Percentiles rank a stretch among this genome's conserved stretches.
These are phyloP conservation scores for Selene dorsalis DNA, from an alignment of 2,797 vertebrate genomes.

Conservation along the genomic window DNA sequence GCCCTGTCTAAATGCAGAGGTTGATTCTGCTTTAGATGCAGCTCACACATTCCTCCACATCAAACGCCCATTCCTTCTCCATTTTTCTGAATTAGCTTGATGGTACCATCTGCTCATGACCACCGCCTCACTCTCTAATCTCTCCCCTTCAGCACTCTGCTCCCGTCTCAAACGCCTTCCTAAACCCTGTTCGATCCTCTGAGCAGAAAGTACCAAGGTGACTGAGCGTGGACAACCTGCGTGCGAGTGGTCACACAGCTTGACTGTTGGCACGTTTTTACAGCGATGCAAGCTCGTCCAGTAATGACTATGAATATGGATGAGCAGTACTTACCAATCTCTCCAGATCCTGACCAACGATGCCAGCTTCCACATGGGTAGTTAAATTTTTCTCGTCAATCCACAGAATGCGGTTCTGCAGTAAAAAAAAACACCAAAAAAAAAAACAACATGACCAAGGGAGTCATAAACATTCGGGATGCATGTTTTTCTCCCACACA, in stretches of 20 bases:
- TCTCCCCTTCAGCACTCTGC: conserved; percentile 79
- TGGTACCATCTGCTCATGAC: conserved; percentile 93
- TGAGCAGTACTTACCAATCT: conserved; percentile 87
- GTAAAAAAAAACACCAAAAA: conserved; percentile 35
- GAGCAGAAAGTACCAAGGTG: conserved; percentile 68
- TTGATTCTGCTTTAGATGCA: conserved; percentile 87
- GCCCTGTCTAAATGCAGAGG: conserved; percentile 81
- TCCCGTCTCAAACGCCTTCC: conserved; percentile 59
- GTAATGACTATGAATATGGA: conserved; percentile 37
- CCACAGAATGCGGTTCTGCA: conserved; percentile 97
- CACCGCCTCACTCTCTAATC: conserved; percentile 82
- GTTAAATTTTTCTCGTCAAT: conserved; percentile 98
- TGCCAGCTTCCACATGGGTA: conserved; percentile 94
- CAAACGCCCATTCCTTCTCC: conserved; percentile 88
- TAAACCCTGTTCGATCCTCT: conserved; percentile 44
- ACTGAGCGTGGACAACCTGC: conserved; percentile 49
- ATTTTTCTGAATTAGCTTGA: conserved; percentile 94
- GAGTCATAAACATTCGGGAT: conserved; percentile 29
- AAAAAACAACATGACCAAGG: background rate
- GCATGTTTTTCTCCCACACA: conserved; percentile 28
- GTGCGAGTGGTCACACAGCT: conserved; percentile 34
- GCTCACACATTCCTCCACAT: conserved; percentile 87
- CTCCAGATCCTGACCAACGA: conserved; percentile 97
- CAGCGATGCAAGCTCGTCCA: conserved; percentile 25
- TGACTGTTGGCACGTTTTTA: conserved; percentile 21